A percentile compares a stretch with the other conserved stretches of the same genome.
Conservation (phyloP, 2,797 vertebrate species). For the Micropoecilia bifurca region DNA sequence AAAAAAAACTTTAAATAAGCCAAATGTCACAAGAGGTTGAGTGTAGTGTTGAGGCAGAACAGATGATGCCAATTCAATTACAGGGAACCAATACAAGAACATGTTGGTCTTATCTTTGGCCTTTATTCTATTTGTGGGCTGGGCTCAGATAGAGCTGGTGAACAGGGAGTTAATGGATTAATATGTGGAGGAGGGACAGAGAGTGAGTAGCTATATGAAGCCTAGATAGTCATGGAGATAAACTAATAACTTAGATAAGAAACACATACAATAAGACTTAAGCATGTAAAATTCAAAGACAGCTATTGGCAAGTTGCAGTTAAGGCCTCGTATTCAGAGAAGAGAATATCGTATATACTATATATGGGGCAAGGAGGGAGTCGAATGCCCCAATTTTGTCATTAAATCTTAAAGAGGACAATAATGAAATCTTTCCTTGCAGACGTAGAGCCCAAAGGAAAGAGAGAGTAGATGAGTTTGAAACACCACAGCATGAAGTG, state of each 20-base stretch:
- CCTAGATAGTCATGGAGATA: conserved; percentile 74
- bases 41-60: conserved; percentile 53
- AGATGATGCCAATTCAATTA: conserved; percentile 72
- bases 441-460: conserved; percentile 35
- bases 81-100: conserved; percentile 50
- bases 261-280: conserved; percentile 38
- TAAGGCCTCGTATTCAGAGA: conserved; percentile 20
- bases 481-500: conserved; percentile 21
- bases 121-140: conserved; percentile 62
- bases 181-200: conserved; percentile 55
- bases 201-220: conserved; percentile 46
- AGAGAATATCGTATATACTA: neutral
- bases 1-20: conserved; percentile 6
- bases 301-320: conserved; percentile 50
- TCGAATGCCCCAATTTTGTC: conserved; percentile 40
- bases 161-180: conserved; percentile 62
- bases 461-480: conserved; percentile 35
- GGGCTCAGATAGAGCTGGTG: conserved; percentile 53
- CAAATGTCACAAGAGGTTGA: conserved; percentile 45
- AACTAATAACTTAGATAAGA: conserved; percentile 75
- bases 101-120: conserved; percentile 64
- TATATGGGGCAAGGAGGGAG: neutral
- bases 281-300: conserved; percentile 40
- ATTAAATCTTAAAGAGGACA: conserved; percentile 35
- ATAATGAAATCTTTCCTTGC: conserved; percentile 46